These are phyloP conservation scores for Eublepharis macularius DNA, from an alignment of 2,113 vertebrate genomes.

Conservation along the genomic window DNA sequence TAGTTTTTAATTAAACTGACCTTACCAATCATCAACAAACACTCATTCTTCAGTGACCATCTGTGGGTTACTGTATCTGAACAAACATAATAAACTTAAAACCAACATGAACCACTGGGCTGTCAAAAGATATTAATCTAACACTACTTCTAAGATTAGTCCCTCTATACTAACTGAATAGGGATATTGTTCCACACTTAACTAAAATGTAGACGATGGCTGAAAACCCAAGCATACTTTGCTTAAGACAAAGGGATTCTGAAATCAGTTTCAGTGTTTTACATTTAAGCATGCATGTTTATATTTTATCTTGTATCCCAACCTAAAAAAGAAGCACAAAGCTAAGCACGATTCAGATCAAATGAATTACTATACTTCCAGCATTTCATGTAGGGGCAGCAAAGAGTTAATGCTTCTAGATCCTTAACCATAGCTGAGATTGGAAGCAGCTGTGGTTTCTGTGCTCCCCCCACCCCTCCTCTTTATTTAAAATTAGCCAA, in stretches of 20 bases:
- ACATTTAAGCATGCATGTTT: not conserved
- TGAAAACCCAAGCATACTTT: not conserved
- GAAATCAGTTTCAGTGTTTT: not conserved
- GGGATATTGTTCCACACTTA: not conserved
- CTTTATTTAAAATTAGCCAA: too few species aligned
- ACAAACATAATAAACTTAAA: conserved; percentile 46
- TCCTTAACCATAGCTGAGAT: not conserved
- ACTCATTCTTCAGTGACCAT: conserved; percentile 20
- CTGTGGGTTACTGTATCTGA: conserved; percentile 34
- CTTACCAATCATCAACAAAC: conserved; percentile 10
- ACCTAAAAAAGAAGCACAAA: not conserved
- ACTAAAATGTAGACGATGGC: not conserved
- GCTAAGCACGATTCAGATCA: not conserved
- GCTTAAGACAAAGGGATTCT: not conserved
- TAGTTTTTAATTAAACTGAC: not conserved
- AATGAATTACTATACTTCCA: not conserved
- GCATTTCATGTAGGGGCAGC: not conserved
- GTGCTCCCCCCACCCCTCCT: not conserved
- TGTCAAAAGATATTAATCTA: conserved; percentile 43
- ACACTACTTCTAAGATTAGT: conserved; percentile 45
- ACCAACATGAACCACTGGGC: conserved; percentile 42
- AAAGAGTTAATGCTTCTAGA: not conserved
- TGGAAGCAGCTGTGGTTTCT: not conserved
- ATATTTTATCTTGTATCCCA: not conserved
- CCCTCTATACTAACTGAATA: conserved; percentile 41